Evolutionary conservation across 35 echinoderm and acorn worm species (phyloP), one percentile per base, ranked within the genome.

Genomic region (Acanthaster planci): DNA sequence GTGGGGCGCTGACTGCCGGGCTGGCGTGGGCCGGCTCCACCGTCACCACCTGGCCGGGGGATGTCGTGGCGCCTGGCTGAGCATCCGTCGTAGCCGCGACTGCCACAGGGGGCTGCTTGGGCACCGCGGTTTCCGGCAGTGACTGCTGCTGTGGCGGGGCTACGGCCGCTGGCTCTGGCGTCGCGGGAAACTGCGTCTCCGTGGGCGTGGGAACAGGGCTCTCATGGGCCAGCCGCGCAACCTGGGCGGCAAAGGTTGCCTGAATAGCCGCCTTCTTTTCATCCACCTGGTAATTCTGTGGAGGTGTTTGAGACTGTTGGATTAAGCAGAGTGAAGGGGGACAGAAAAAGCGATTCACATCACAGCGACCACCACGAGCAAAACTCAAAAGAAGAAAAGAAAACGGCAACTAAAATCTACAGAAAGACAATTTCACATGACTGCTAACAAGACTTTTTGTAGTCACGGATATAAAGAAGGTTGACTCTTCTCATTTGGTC

Each of bases 241-340:
- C 92, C 39, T 94, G 56, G 9, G 77, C 60, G 16, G 87, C 82
- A 81, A 90, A 90, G 40, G 68, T 77, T 27, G 92, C 87, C 38
- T 85, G 87, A 55, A 90, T 90, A 5, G 82, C 76, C 50, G 76
- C 77, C 21, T 16, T 32, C 31, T 85, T 82, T 35, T 87, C 80
- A 55, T 60, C 40, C 19, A 57, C 77, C 38, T 52, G 57, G 39
- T 27, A 78, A 18, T 64, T 82, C 77, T 35, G 78, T 40, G 81
- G 81, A 34, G 81, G 81, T 83, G 81, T 53, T 58, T 57, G 51
- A 83, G 81, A 83, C 81, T 83, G 81, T 18, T 60, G 76, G 42
- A 85, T 76, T 76, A 59, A 67, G 37, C 64, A 85, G 39, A 31
- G 67, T 42, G 7, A 85, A 85, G 67, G 15, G 30, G 67, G 18